Conservation (phyloP, 2,888 invertebrate genomes). For the Empis stercorea region DNA sequence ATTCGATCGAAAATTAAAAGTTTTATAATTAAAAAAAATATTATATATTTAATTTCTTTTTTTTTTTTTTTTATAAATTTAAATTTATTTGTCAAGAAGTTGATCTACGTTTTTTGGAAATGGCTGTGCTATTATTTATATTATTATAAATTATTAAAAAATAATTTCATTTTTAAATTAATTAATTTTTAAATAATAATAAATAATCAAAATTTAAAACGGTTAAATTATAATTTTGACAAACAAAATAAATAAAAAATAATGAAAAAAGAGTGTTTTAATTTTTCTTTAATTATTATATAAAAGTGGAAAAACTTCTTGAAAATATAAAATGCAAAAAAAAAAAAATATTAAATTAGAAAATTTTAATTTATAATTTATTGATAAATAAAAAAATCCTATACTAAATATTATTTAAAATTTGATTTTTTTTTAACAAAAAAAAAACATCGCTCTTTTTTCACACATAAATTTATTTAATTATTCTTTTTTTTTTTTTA, state of each 20-base stretch:
- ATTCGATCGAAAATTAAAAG: too few species aligned
- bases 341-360: constrained; percentile 7
- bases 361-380: constrained; percentile 4
- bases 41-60: too few species aligned
- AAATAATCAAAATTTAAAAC: constrained; percentile 7
- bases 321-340: constrained; percentile 23
- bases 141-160: constrained; percentile 17
- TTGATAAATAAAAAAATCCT: neutral
- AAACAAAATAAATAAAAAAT: too few species aligned
- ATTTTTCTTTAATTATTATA: constrained; percentile 2
- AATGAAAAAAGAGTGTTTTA: constrained; percentile 2
- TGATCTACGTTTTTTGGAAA: constrained; percentile 90
- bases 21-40: too few species aligned
- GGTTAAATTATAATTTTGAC: constrained; percentile 3
- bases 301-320: constrained; percentile 34
- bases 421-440: too few species aligned
- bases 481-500: neutral
- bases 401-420: neutral
- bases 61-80: neutral
- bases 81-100: constrained; percentile 58
- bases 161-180: constrained; percentile 14
- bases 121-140: constrained; percentile 48
- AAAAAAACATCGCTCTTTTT: neutral
- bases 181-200: constrained; percentile 15
- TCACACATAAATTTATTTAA: neutral